phyloP scores from a whole-genome alignment of 1,140 invertebrate genomes.

The Protaetia brevitarsis region DNA sequence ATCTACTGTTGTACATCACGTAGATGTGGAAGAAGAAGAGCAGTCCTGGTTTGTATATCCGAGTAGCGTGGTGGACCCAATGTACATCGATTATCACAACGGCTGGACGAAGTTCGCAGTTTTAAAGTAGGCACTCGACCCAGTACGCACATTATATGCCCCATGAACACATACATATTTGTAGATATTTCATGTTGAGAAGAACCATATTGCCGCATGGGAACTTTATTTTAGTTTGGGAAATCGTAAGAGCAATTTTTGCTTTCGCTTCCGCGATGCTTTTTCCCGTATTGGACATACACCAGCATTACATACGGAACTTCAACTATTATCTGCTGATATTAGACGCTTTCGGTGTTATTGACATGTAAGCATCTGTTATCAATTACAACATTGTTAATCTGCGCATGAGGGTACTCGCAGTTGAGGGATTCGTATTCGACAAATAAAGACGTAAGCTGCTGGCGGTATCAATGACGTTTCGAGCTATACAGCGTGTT shows the following conservation, averaged over 20 bases:
- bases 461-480: too few species aligned
- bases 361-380: conserved; percentile 14
- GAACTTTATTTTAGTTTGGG: conserved; percentile 40
- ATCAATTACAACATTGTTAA: neutral
- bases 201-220: conserved; percentile 27
- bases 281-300: neutral
- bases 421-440: too few species aligned
- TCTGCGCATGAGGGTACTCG: too few species aligned
- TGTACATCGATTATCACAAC: conserved; percentile 9
- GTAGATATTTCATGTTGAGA: conserved; percentile 22
- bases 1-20: neutral
- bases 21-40: neutral
- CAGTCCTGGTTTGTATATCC: conserved; percentile 20
- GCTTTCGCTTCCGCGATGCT: conserved; percentile 38
- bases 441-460: too few species aligned
- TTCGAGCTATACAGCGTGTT: too few species aligned
- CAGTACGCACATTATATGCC: neutral
- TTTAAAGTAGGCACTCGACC: neutral
- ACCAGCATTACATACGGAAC: neutral
- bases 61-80: neutral
- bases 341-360: neutral
- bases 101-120: conserved; percentile 7
- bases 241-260: conserved; percentile 43
- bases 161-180: neutral
- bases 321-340: neutral